Base-by-base conservation (phyloP, 2,113 vertebrate species). In the Muscicapa adusta region DNA sequence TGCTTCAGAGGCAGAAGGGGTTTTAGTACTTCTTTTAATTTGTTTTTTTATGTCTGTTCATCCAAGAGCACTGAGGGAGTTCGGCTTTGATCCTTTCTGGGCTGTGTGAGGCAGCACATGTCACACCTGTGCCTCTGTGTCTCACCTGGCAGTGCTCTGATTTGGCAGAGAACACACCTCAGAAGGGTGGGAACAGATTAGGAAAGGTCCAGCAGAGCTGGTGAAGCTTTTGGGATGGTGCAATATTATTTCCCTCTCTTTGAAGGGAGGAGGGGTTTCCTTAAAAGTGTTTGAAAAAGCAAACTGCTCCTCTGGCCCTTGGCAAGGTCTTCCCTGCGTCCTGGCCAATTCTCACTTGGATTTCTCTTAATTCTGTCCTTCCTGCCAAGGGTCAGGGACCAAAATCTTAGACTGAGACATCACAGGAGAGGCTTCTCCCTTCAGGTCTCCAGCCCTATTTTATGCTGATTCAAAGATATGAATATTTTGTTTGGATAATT, bases 401-500 rank as follows among this genome's bases (percentile, higher is more conserved):
- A 14, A 79, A 87, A n/a, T 38, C 0, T 60, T 3, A 43, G 28
- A 6, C 38, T 31, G 71, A 47, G 75, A 76, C 24, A 43, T 56
- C 72, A 66, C 33, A 89, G 28, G 8, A 90, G 82, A 88, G 7
- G 24, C 22, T 43, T 26, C 12, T 85, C 24, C 38, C 63, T 79
- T 89, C 24, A 31, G 9, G 34, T 73, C 82, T 73, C 40, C 54
- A 81, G 43, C 5, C 25, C 12, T 0, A 1, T 88, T 95, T 89
- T 85, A n/a, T 89, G 81, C 93, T 94, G 81, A 91, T 76, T 88
- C 87, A 88, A 75, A 79, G 33, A n/a, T n/a, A 48, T 6, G 33
- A 54, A 25, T 60, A 70, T 87, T 94, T 70, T 67, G 29, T 75
- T 87, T 68, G 42, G 23, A 58, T 94, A 94, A 94, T 95, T 90